Percentiles rank a stretch among this genome's conserved stretches.
Conservation (phyloP, 2,113 vertebrate genomes). For the Phyllopteryx taeniolatus region DNA sequence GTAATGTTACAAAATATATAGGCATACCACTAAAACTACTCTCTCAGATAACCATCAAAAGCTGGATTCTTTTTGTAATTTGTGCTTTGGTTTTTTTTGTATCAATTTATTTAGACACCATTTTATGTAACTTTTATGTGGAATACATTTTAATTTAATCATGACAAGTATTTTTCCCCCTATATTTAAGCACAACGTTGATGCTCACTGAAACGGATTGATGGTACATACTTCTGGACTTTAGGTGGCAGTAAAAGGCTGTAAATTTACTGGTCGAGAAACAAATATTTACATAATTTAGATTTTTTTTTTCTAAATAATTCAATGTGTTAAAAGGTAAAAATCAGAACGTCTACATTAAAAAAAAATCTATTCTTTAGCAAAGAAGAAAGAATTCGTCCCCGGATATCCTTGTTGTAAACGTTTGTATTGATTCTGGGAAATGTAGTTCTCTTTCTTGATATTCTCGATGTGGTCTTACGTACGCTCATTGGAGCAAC, state of each 20-base stretch:
- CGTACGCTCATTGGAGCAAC: slow-evolving; percentile 31
- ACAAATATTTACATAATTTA: not conserved
- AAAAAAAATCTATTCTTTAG: not conserved
- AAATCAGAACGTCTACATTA: not conserved
- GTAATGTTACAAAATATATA: too few relatives aligned
- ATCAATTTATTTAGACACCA: too few relatives aligned
- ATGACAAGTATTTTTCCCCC: too few relatives aligned
- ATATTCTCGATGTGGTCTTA: slow-evolving; percentile 55
- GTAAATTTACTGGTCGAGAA: not conserved
- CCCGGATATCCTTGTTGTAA: slow-evolving; percentile 64
- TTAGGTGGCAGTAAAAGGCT: slow-evolving; percentile 43
- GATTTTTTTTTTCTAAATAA: not conserved
- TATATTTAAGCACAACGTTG: not conserved
- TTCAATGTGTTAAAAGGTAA: not conserved
- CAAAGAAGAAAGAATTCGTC: slow-evolving; percentile 12
- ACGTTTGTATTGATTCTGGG: slow-evolving; percentile 38
- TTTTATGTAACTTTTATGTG: too few relatives aligned
- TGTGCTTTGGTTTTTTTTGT: too few relatives aligned
- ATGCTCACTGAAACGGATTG: not conserved
- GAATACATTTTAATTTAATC: too few relatives aligned
- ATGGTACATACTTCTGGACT: slow-evolving; percentile 16
- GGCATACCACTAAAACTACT: too few relatives aligned
- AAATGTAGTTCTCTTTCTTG: slow-evolving; percentile 44
- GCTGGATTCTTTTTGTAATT: too few relatives aligned
- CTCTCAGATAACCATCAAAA: too few relatives aligned